These are phyloP conservation scores for Cotesia chilonis DNA, from an alignment of 1,140 invertebrate species.

Conservation along the genomic window DNA sequence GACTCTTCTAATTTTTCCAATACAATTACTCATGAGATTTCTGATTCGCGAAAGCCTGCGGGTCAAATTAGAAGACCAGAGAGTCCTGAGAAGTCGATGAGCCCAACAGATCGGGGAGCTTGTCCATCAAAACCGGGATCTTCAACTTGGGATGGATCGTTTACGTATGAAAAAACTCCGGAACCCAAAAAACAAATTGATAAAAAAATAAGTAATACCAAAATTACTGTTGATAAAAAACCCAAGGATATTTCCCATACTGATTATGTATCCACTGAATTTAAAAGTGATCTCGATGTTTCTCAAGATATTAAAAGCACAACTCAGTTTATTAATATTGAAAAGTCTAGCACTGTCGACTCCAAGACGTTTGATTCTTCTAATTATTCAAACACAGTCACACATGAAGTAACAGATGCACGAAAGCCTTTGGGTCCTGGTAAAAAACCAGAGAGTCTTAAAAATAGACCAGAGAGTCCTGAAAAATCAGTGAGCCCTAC, in stretches of 20 bases:
- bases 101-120: conserved; percentile 33
- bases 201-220: neutral
- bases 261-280: neutral
- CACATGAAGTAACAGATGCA: too few relatives aligned
- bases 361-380: too few relatives aligned
- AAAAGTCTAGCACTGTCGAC: too few relatives aligned
- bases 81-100: conserved; percentile 27
- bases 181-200: conserved; percentile 28
- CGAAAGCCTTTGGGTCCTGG: too few relatives aligned
- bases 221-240: too few relatives aligned
- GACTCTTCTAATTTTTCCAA: conserved; percentile 29
- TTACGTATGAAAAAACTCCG: conserved; percentile 32
- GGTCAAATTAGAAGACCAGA: conserved; percentile 7
- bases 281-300: conserved; percentile 7
- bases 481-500: conserved; percentile 26
- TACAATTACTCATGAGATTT: conserved; percentile 33
- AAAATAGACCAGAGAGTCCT: conserved; percentile 18
- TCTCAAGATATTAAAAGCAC: neutral
- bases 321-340: neutral
- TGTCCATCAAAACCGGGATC: conserved; percentile 34
- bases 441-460: neutral
- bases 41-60: conserved; percentile 22
- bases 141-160: conserved; percentile 43
- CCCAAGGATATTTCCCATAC: too few relatives aligned
- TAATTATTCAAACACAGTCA: neutral